Evolutionary conservation across 2,113 vertebrate species (phyloP), one percentile per base, ranked within the genome.

Genomic region (Oncorhynchus tshawytscha): DNA sequence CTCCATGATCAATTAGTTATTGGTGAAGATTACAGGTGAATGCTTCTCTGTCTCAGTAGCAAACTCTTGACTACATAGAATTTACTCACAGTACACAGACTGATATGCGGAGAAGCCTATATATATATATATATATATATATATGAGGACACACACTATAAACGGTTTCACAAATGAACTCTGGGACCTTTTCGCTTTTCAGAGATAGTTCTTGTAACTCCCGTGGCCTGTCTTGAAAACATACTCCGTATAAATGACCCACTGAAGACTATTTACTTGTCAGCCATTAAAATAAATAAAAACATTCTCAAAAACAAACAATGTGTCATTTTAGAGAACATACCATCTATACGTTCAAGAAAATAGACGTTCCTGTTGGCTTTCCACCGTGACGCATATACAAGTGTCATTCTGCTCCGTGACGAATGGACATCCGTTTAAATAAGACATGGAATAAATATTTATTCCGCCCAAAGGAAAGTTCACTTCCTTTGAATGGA

Each of bases 391-490:
- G 27, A 27, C 8, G 65, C 75, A 66, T 74, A 84, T 70, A 85
- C 74, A 81, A 82, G 76, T 83, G 70, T 86, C 60, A 57, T 80
- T 75, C 60, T 84, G 76, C 78, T 54, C 24, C 76, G 67, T 86
- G 86, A 91, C 78, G 2, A 45, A 45, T 45, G 81, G 88, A 85
- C 84, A 82, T 88, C 86, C 77, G 48, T 88, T 85, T 83, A 84
- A 89, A 89, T 77, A 80, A 84, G 83, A 87, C 45, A 2, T 25
- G 75, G 77, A 87, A 82, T 92, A 93, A 93, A 94, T 93, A 93
- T 93, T 94, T 93, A 88, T 82, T 71, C 80, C 22, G 68, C 18
- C 54, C 70, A 29, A 67, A 75, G 25, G 25, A n/a, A 62, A 75
- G 77, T 81, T 88, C 80, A 86, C 90, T 90, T 92, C 90, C 87